phyloP scores from a whole-genome alignment of 2,113 vertebrate species.

The Ictalurus furcatus region DNA sequence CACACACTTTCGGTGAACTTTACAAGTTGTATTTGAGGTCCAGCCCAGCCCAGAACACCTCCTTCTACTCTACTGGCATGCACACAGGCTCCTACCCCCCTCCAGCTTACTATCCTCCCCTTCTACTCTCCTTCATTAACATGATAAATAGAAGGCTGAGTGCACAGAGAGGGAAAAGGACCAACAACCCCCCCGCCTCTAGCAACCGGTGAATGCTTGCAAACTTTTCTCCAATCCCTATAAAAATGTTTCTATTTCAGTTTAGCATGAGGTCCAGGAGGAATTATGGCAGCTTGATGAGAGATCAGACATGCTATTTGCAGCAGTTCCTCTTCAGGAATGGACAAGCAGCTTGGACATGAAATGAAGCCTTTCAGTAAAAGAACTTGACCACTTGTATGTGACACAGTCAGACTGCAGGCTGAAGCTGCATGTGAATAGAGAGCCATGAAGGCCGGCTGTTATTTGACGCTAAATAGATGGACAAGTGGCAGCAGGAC shows the following conservation, averaged over 20 bases:
- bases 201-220: slow-evolving; percentile 19
- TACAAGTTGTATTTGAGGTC: neutral
- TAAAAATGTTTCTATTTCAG: neutral
- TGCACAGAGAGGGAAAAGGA: slow-evolving; percentile 48
- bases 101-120: slow-evolving; percentile 60
- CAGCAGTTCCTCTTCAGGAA: slow-evolving; percentile 32
- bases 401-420: slow-evolving; percentile 18
- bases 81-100: slow-evolving; percentile 54
- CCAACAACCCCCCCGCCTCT: slow-evolving; percentile 10
- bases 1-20: neutral
- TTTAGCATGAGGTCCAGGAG: neutral
- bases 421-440: slow-evolving; percentile 32
- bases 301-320: neutral
- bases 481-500: slow-evolving; percentile 29
- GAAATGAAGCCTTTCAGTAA: slow-evolving; percentile 15
- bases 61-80: slow-evolving; percentile 44
- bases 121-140: slow-evolving; percentile 66
- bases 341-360: neutral
- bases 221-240: neutral
- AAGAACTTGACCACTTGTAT: neutral
- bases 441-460: slow-evolving; percentile 18
- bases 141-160: slow-evolving; percentile 69
- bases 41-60: slow-evolving; percentile 55
- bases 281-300: neutral
- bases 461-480: slow-evolving; percentile 46